Conservation (phyloP, 2,888 invertebrate genomes). For the Plagodis dolabraria region DNA sequence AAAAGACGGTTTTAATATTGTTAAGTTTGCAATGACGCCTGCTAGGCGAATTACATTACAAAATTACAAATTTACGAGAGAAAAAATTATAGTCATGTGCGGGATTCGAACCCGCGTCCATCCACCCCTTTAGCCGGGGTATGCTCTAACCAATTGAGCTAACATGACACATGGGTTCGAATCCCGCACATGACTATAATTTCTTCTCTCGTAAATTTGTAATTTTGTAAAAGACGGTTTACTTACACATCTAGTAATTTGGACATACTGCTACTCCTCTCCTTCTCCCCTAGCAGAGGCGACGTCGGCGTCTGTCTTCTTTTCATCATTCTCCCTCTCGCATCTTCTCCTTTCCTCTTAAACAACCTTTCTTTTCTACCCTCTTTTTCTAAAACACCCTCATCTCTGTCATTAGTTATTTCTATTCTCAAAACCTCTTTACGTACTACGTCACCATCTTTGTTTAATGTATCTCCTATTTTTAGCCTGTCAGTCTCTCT, state of each 20-base stretch:
- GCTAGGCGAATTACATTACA: too few relatives aligned
- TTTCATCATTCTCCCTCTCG: conserved; percentile 65
- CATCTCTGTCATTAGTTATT: conserved; percentile 2
- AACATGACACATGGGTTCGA: too few relatives aligned
- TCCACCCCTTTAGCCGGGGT: too few relatives aligned
- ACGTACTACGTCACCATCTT: neutral
- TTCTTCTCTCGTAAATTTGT: too few relatives aligned
- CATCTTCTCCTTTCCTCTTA: conserved; percentile 75
- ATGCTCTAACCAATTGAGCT: too few relatives aligned
- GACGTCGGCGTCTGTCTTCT: conserved; percentile 68
- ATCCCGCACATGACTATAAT: too few relatives aligned
- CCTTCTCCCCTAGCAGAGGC: conserved; percentile 87
- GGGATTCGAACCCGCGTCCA: too few relatives aligned
- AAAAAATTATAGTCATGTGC: too few relatives aligned
- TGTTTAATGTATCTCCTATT: conserved; percentile 38
- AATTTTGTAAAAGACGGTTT: neutral
- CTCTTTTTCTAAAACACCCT: conserved; percentile 61
- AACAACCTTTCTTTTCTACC: conserved; percentile 72
- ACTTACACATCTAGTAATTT: conserved; percentile 90
- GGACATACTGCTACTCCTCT: conserved; percentile 94
- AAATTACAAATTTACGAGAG: too few relatives aligned
- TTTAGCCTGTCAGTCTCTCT: conserved; percentile 30
- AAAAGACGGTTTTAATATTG: too few relatives aligned
- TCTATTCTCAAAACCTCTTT: conserved; percentile 6
- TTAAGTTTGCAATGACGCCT: too few relatives aligned